Evolutionary conservation across 1,140 invertebrate species (phyloP), one percentile per base, ranked within the genome.

Genomic region (Palaemon carinicauda): DNA sequence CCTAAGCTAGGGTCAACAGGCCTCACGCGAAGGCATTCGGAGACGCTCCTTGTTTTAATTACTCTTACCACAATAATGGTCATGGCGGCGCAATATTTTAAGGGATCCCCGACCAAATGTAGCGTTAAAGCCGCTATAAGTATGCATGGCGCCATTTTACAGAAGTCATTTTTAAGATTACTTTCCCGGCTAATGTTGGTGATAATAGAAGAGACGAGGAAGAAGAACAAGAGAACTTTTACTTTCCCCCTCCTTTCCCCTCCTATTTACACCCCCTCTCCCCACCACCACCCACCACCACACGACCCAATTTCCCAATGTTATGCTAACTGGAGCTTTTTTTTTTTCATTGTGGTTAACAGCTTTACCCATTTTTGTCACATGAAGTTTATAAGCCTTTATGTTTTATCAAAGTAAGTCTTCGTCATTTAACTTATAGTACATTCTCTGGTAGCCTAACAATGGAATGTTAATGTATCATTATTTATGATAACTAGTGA

Each of bases 161-260:
- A 83, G 51, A 83, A 83, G 82, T 83, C 82, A 83, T 83, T 83
- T 83, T 83, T 83, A 83, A 83, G 82, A 83, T 83, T 83, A 83
- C 82, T 77, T 82, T 52, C 82, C 41, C 24, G 73, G 82, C 82
- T 83, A 83, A 83, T 83, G 82, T 54, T 41, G 82, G 82, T 74
- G 82, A 83, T 83, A 83, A 83, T 83, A 74, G 82, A 83, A 60
- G 73, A 71, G 77, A 12, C 1, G 65, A n/a, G 19, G 65, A 50
- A 29, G 19, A 12, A 50, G 33, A 14, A 33, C 24, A 2, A 21
- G 21, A 33, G 69, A n/a, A 31, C 51, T 31, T 29, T 31, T 29
- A 21, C 56, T n/a, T 12, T 10, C 19, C 4, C 29, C 4, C 29
- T 17, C 21, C 29, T n/a, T 10, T 14, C 0, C 1, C n/a, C n/a